Evolutionary conservation across 2,888 invertebrate species (phyloP).

Genomic region (Allolobophora icterica): DNA sequence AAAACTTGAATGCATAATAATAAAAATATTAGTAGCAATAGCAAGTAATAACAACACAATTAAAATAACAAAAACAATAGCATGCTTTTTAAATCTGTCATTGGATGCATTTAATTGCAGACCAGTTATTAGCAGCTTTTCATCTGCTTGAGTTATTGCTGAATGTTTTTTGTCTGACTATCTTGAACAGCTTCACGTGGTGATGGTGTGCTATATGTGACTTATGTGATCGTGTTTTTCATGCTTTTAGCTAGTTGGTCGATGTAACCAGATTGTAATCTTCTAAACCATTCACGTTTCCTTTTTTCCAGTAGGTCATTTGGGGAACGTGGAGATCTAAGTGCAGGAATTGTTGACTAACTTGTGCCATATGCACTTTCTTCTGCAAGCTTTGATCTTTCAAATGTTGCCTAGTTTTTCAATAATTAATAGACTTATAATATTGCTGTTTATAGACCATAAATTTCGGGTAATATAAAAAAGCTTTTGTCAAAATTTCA

Average conservation of each 20-base stretch:
- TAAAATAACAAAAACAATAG: not conserved
- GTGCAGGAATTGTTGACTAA: constrained; percentile 6
- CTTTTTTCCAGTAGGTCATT: not conserved
- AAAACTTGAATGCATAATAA: not conserved
- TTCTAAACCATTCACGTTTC: not conserved
- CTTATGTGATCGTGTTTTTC: constrained; percentile 14
- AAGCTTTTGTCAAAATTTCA: not conserved
- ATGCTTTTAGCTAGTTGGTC: not conserved
- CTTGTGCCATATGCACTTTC: not conserved
- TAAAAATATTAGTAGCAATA: not conserved
- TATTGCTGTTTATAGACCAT: not conserved
- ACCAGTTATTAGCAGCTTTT: constrained; percentile 12
- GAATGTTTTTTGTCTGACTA: not conserved
- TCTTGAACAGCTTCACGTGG: constrained; percentile 4
- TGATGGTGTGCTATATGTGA: constrained; percentile 17
- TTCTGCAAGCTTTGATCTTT: not conserved
- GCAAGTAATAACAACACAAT: not conserved
- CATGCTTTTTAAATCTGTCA: not conserved
- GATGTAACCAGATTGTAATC: not conserved
- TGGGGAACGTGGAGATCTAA: not conserved
- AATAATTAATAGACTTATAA: not conserved
- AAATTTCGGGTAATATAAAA: not conserved
- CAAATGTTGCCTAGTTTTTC: not conserved
- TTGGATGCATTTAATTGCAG: not conserved
- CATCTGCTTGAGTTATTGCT: constrained; percentile 2